Conservation (phyloP, 2,888 invertebrate genomes). For the Megastigmus dorsalis region DNA sequence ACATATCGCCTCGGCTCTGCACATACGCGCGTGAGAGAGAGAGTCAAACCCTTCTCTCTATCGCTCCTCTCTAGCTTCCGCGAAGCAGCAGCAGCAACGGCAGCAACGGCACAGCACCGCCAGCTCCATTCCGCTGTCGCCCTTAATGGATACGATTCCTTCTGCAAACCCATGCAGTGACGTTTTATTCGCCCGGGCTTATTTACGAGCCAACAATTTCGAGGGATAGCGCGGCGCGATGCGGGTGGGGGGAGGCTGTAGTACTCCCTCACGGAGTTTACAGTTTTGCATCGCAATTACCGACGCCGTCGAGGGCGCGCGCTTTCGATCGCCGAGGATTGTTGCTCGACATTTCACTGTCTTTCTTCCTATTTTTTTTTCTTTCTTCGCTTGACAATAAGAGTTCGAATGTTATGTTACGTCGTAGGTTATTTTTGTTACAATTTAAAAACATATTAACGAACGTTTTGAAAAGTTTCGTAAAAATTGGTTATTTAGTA, state of each 20-base stretch:
- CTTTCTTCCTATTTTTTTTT: too few species aligned
- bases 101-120: neutral
- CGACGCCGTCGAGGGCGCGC: neutral
- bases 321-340: neutral
- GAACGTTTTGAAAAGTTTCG: too few species aligned
- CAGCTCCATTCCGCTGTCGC: constrained; percentile 50
- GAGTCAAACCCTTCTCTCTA: constrained; percentile 4
- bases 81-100: too few species aligned
- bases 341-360: neutral
- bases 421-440: too few species aligned
- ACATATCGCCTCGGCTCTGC: constrained; percentile 42
- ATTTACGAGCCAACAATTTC: constrained; percentile 53
- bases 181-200: constrained; percentile 48
- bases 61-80: neutral
- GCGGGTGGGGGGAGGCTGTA: neutral
- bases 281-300: constrained; percentile 36
- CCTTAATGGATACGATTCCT: constrained; percentile 58
- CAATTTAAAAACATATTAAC: too few species aligned
- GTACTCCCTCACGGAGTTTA: too few species aligned
- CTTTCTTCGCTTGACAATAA: too few species aligned
- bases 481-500: too few species aligned
- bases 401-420: too few species aligned
- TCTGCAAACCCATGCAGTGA: constrained; percentile 47
- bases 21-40: too few species aligned
- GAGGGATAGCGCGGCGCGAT: neutral